Base-by-base conservation (phyloP, 2,113 vertebrate genomes). In the Myotis lucifugus region DNA sequence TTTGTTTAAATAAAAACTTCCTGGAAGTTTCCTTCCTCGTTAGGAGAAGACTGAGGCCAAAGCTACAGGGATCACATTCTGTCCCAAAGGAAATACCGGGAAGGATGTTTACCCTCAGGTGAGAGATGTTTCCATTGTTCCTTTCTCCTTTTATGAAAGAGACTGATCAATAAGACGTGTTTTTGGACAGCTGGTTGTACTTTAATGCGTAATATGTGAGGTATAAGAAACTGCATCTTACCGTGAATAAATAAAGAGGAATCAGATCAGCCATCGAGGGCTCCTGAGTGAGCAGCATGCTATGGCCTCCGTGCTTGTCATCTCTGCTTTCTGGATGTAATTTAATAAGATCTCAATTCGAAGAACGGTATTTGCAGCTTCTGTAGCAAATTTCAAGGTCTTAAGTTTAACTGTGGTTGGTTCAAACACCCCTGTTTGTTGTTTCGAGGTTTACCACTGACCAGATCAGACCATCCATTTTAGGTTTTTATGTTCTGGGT, bases 291-390 rank as follows among this genome's bases (percentile, higher is more conserved):
- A 88, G 99, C 98, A 0, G 99, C 99, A 21, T 99, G 99, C 95
- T 98, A 23, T 99, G 99, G 34, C 99, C 98, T 46, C 99, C 99
- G 11, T 98, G 99, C 73, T 97, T 98, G 0, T 99, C 99, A 37
- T 99, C 99, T 98, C 99, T 99, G 46, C 96, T 99, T 96, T 99
- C 99, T 14, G 99, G 99, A 98, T 99, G 99, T 94, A 99, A 98
- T 95, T 99, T 99, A 98, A 99, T 99, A 88, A 99, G 99, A 95
- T 99, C 99, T 92, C 99, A 99, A n/a, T 99, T 99, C 77, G 99
- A 92, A 99, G 99, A 98, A 99, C 99, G 96, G 99, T 99, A 97
- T 99, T 99, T 67, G 99, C 99, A 8, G 99, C 99, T 98, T 99
- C 99, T 12, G 99, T 99, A 96, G 99, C 99, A 90, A 99, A 99